These are phyloP conservation scores for Potamilus streckersoni DNA, from an alignment of 1,140 invertebrate genomes.

Conservation along the genomic window DNA sequence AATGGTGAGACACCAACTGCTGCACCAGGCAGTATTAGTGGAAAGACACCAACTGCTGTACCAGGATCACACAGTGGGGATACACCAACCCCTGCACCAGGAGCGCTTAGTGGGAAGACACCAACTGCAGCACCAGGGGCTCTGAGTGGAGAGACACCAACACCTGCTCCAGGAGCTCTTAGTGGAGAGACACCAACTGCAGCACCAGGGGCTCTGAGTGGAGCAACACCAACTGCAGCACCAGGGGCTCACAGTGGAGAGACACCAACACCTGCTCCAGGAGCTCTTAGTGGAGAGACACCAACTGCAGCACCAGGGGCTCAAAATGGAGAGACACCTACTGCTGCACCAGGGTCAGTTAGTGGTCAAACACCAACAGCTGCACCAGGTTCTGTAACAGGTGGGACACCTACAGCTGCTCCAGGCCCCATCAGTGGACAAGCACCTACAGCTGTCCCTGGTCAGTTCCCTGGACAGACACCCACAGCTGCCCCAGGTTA, in stretches of 20 bases:
- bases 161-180: slow-evolving; percentile 3
- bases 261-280: background rate
- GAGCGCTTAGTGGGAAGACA: background rate
- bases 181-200: slow-evolving; percentile 7
- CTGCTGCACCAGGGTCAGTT: slow-evolving; percentile 8
- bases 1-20: slow-evolving; percentile 16
- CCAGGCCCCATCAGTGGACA: slow-evolving; percentile 1
- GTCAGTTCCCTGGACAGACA: slow-evolving; percentile 2
- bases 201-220: background rate
- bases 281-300: background rate
- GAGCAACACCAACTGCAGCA: background rate
- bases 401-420: background rate
- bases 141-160: background rate
- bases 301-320: slow-evolving; percentile 6
- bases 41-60: slow-evolving; percentile 11
- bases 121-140: slow-evolving; percentile 6
- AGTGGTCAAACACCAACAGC: slow-evolving; percentile 17
- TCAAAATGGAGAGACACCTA: background rate
- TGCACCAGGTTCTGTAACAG: slow-evolving; percentile 7
- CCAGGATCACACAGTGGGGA: slow-evolving; percentile 3
- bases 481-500: slow-evolving; percentile 6
- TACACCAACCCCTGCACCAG: slow-evolving; percentile 10
- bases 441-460: slow-evolving; percentile 6
- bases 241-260: background rate
- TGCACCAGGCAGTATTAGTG: slow-evolving; percentile 5